These are phyloP conservation scores for Acronicta aceris DNA, from an alignment of 2,888 invertebrate species.

Conservation along the genomic window DNA sequence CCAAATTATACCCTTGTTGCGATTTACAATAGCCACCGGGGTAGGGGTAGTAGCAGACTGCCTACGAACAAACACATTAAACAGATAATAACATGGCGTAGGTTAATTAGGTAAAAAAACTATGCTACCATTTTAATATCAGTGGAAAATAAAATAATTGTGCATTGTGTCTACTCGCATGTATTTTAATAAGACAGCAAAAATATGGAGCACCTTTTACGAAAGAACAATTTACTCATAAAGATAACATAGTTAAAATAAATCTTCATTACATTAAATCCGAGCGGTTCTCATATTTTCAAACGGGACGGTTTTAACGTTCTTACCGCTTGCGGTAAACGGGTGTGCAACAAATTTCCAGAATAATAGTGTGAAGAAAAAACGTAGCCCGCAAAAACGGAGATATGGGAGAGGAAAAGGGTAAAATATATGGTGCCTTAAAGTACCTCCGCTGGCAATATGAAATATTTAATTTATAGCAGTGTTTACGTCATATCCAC, in stretches of 20 bases:
- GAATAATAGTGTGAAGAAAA: slow-evolving; percentile 73
- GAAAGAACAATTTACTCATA: slow-evolving; percentile 67
- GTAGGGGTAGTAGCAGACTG: slow-evolving; percentile 53
- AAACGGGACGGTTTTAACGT: slow-evolving; percentile 78
- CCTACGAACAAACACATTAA: slow-evolving; percentile 53
- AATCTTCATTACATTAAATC: slow-evolving; percentile 83
- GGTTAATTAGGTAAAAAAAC: slow-evolving; percentile 35
- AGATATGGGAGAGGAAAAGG: slow-evolving; percentile 62
- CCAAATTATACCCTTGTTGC: slow-evolving; percentile 86
- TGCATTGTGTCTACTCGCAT: slow-evolving; percentile 10
- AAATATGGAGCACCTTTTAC: slow-evolving; percentile 52
- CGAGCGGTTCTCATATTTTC: slow-evolving; percentile 78
- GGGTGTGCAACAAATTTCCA: slow-evolving; percentile 77
- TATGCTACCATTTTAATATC: slow-evolving; percentile 2
- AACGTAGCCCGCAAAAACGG: slow-evolving; percentile 62
- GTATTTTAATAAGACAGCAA: slow-evolving; percentile 42
- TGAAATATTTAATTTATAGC: slow-evolving; percentile 67
- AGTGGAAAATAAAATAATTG: slow-evolving; percentile 16
- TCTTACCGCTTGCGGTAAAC: slow-evolving; percentile 79
- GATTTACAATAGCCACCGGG: slow-evolving; percentile 76
- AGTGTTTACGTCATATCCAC: slow-evolving; percentile 46
- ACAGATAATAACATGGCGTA: slow-evolving; percentile 42
- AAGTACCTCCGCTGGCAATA: slow-evolving; percentile 59
- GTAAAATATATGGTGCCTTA: slow-evolving; percentile 66
- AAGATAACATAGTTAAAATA: slow-evolving; percentile 77